phyloP scores from a whole-genome alignment of 2,797 vertebrate species.

The Gymnopithys bicolor region DNA sequence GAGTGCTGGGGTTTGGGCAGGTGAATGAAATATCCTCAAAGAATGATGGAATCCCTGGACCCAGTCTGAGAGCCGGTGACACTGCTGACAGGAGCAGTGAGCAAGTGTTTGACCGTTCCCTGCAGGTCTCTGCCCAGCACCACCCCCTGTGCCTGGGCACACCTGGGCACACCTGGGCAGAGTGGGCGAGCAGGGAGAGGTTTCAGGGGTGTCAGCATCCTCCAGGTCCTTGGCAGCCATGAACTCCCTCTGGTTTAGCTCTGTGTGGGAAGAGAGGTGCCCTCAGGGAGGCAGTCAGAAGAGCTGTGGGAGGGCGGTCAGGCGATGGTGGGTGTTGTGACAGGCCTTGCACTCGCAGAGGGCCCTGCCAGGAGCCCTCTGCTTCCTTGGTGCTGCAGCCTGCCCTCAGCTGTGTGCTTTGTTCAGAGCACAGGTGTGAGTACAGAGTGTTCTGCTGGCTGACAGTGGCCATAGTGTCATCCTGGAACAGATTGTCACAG shows the following conservation, averaged over 20 bases:
- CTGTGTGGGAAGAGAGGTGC: not conserved
- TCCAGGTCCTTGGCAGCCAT: not conserved
- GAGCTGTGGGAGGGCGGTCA: fast-evolving
- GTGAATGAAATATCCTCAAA: not conserved
- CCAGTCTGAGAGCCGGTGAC: not conserved
- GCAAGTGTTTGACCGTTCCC: fast-evolving
- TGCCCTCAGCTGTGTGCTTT: not conserved
- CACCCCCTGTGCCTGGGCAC: not conserved
- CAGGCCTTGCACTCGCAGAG: not conserved
- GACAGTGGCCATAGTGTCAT: fast-evolving
- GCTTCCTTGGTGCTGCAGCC: not conserved
- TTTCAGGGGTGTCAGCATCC: fast-evolving
- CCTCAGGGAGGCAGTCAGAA: not conserved
- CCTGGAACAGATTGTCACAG: not conserved
- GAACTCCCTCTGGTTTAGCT: not conserved
- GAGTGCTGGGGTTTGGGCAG: not conserved
- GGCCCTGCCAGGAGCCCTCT: not conserved
- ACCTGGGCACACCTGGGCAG: not conserved
- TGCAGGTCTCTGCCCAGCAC: not conserved
- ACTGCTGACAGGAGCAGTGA: fast-evolving
- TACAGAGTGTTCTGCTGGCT: not conserved
- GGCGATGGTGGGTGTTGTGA: fast-evolving
- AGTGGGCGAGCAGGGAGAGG: fast-evolving
- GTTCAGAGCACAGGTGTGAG: not conserved
- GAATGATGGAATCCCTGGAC: not conserved